Conservation (phyloP, 1,140 invertebrate genomes). For the Nephotettix cincticeps region DNA sequence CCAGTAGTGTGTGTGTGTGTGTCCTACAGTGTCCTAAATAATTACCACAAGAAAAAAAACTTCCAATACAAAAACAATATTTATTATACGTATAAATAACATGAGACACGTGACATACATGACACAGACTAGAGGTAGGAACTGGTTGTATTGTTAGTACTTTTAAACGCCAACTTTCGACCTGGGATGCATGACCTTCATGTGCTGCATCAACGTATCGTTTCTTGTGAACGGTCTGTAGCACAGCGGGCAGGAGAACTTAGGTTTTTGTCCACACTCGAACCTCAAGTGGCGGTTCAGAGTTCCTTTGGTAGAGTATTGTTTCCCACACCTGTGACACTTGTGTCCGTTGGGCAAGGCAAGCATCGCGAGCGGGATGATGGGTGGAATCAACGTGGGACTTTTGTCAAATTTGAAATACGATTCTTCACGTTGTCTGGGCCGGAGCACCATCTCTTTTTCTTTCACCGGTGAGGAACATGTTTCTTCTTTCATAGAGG, state of each 20-base stretch:
- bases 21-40: too few relatives aligned
- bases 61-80: too few relatives aligned
- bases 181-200: slow-evolving; percentile 35
- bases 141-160: not conserved
- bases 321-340: slow-evolving; percentile 41
- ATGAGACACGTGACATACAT: not conserved
- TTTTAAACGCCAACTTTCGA: slow-evolving; percentile 53
- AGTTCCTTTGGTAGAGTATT: slow-evolving; percentile 31
- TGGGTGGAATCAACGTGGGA: not conserved
- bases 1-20: too few relatives aligned
- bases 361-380: not conserved
- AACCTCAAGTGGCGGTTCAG: slow-evolving; percentile 55
- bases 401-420: not conserved
- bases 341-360: slow-evolving; percentile 25
- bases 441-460: too few relatives aligned
- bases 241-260: slow-evolving; percentile 48
- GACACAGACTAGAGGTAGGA: too few relatives aligned
- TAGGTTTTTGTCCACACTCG: slow-evolving; percentile 56
- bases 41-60: too few relatives aligned
- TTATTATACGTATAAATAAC: not conserved
- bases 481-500: too few relatives aligned
- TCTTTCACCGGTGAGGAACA: too few relatives aligned
- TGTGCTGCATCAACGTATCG: slow-evolving; percentile 28
- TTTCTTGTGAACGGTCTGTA: slow-evolving; percentile 29
- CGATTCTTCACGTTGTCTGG: too few relatives aligned